Conservation (phyloP, 2,113 vertebrate genomes). For the Psephotus haematonotus region DNA sequence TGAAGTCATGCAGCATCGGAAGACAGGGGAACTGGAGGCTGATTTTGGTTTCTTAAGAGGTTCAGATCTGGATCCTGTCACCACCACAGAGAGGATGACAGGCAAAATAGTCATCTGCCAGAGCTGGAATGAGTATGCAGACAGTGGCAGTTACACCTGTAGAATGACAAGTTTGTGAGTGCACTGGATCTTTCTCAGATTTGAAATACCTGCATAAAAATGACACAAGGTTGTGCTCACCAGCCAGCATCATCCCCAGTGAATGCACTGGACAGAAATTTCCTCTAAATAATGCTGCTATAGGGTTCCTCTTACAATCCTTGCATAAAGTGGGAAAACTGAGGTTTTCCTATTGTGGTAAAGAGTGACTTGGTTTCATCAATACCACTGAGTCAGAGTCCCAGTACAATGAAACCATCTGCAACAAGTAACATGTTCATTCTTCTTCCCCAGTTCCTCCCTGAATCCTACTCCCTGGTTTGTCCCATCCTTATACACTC, state of each 20-base stretch:
- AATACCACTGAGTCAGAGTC: not conserved
- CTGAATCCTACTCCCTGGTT: not conserved
- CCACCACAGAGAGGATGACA: not conserved
- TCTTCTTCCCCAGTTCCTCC: not conserved
- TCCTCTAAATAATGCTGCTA: not conserved
- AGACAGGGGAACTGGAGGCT: not conserved
- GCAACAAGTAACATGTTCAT: not conserved
- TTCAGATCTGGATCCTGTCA: not conserved
- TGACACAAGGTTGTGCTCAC: not conserved
- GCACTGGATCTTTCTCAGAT: not conserved
- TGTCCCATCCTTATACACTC: not conserved
- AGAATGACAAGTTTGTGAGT: not conserved
- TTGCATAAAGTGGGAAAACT: not conserved
- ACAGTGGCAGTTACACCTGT: not conserved
- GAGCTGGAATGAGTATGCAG: not conserved
- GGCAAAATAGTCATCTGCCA: not conserved
- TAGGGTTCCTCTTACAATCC: not conserved
- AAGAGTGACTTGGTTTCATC: not conserved
- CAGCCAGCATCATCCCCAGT: not conserved
- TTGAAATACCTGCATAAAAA: not conserved
- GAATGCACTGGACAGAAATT: not conserved
- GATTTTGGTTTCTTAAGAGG: not conserved
- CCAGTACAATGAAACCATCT: not conserved
- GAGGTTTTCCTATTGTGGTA: not conserved
- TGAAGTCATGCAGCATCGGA: slow-evolving; percentile 5